Conservation (phyloP, 2,113 vertebrate genomes). For the Canis aureus region DNA sequence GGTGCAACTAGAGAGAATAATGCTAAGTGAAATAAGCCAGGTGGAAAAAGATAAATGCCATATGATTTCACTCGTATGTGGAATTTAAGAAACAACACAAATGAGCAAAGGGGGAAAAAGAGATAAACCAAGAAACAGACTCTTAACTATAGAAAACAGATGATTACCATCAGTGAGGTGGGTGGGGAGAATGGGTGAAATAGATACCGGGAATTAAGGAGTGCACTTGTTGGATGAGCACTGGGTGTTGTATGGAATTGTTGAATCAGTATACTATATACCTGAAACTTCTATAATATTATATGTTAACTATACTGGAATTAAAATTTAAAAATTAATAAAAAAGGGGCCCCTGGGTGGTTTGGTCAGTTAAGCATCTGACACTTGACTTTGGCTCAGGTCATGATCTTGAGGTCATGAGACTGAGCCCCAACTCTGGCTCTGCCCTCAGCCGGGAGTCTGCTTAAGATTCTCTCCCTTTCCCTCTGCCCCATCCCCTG, state of each 20-base stretch:
- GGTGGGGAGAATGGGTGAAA: neutral
- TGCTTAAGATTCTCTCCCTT: neutral
- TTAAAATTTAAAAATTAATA: neutral
- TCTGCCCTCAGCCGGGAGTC: neutral
- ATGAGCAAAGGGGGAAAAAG: neutral
- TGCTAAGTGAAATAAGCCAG: neutral
- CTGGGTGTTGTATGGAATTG: neutral
- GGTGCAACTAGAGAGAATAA: neutral
- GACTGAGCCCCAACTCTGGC: neutral
- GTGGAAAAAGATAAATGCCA: neutral
- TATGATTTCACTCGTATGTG: neutral
- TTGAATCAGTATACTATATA: neutral
- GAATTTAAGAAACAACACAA: neutral
- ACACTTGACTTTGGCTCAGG: neutral
- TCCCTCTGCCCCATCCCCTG: neutral
- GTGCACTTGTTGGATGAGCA: neutral
- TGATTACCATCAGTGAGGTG: neutral
- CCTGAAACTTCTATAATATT: neutral
- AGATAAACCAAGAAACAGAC: neutral
- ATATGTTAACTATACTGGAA: neutral
- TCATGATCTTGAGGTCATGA: neutral
- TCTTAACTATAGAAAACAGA: neutral
- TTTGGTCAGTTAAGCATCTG: neutral
- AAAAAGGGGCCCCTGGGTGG: neutral
- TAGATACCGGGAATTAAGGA: neutral